Conservation (phyloP, 1,140 invertebrate genomes). For the Pollicipes pollicipes region DNA sequence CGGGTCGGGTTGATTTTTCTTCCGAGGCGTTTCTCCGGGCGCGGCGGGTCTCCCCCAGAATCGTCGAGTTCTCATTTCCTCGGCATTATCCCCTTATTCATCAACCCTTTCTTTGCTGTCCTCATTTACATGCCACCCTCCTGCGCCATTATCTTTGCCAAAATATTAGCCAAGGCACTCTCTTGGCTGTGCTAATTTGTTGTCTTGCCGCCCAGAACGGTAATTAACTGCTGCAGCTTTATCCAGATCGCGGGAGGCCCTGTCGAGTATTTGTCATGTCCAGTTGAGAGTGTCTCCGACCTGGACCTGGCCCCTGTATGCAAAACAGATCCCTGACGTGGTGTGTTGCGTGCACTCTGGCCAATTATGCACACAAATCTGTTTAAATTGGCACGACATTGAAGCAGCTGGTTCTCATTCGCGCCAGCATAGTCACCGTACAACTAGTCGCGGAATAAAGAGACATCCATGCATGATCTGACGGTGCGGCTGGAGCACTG, state of each 20-base stretch:
- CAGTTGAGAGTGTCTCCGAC: too few relatives aligned
- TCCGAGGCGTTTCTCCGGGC: background rate
- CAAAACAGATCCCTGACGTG: too few relatives aligned
- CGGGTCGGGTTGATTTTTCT: background rate
- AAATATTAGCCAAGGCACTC: background rate
- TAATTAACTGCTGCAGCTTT: background rate
- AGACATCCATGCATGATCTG: too few relatives aligned
- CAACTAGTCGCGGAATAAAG: too few relatives aligned
- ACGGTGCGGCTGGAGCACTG: too few relatives aligned
- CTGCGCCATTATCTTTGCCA: background rate
- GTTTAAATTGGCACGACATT: too few relatives aligned
- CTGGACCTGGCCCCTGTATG: too few relatives aligned
- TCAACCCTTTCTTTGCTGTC: background rate
- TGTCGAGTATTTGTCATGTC: background rate
- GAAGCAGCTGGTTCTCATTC: too few relatives aligned
- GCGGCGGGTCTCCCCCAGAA: background rate
- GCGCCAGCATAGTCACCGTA: too few relatives aligned
- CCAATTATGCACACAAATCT: too few relatives aligned
- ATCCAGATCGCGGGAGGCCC: background rate
- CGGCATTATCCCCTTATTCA: constrained; percentile 1
- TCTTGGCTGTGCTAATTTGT: background rate
- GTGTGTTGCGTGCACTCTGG: too few relatives aligned
- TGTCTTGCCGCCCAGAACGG: background rate
- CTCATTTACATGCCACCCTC: constrained; percentile 1
- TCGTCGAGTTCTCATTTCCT: background rate